These are phyloP conservation scores for Natator depressus DNA, from an alignment of 2,113 vertebrate species.

Conservation along the genomic window DNA sequence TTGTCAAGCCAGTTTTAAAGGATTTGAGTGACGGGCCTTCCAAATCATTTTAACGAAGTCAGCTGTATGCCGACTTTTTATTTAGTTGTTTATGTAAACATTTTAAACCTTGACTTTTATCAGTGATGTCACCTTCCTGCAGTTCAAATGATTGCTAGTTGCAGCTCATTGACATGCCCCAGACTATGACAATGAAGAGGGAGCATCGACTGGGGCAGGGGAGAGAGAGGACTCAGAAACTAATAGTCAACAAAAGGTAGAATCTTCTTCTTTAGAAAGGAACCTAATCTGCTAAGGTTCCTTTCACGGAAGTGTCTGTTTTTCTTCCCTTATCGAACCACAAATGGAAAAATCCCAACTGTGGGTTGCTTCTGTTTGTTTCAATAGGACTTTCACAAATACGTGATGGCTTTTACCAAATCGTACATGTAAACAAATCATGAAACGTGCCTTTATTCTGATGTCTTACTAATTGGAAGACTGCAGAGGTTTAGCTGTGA, in stretches of 20 bases:
- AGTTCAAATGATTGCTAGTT: neutral
- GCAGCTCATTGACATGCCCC: neutral
- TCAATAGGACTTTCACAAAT: neutral
- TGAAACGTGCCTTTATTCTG: neutral
- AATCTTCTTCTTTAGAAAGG: neutral
- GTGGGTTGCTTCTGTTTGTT: constrained; percentile 26
- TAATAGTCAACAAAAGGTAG: constrained; percentile 10
- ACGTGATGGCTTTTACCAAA: neutral
- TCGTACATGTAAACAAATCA: neutral
- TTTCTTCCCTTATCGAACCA: constrained; percentile 34
- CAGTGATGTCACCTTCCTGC: neutral
- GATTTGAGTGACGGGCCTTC: neutral
- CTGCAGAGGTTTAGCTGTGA: neutral
- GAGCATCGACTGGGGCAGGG: neutral
- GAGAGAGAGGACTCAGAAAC: neutral
- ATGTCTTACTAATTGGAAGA: neutral
- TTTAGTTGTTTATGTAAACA: neutral
- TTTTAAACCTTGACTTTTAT: neutral
- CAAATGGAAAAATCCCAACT: constrained; percentile 55
- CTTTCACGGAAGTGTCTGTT: neutral
- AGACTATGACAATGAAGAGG: neutral
- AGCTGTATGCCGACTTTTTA: neutral
- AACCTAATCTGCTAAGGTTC: neutral
- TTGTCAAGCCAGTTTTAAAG: neutral
- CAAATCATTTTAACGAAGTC: neutral